Conservation (phyloP, 2,113 vertebrate species). For the Pelodiscus sinensis region DNA sequence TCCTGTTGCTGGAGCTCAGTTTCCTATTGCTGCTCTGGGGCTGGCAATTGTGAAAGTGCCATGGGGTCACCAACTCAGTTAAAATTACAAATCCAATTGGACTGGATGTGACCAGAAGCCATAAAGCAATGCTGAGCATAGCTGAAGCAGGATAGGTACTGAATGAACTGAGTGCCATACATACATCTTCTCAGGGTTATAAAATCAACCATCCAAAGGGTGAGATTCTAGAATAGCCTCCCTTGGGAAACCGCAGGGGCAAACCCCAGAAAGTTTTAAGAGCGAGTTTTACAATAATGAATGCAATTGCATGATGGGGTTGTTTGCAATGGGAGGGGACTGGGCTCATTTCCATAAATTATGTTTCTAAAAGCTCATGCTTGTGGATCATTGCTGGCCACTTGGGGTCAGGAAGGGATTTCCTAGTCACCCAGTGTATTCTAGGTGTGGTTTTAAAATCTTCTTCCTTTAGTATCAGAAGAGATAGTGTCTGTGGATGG, state of each 20-base stretch:
- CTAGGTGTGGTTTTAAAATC: not conserved
- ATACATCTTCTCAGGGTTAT: conserved; percentile 43
- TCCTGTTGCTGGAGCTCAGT: not conserved
- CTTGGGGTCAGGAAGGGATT: not conserved
- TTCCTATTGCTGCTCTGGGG: conserved; percentile 52
- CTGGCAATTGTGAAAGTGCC: conserved; percentile 41
- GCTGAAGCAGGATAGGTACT: conserved; percentile 59
- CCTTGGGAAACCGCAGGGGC: not conserved
- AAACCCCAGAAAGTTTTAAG: not conserved
- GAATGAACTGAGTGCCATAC: conserved; percentile 53
- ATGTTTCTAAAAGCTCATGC: not conserved
- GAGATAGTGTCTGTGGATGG: not conserved
- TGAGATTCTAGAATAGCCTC: not conserved
- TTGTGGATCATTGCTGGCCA: not conserved
- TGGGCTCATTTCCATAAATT: not conserved
- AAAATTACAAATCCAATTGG: not conserved
- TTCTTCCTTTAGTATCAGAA: not conserved
- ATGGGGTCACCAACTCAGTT: conserved; percentile 56
- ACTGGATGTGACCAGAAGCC: not conserved
- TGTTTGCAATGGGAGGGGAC: not conserved
- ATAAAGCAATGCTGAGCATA: not conserved
- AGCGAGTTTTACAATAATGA: not conserved
- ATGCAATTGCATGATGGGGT: not conserved
- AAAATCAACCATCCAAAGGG: not conserved
- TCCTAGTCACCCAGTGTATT: not conserved